These are phyloP conservation scores for Holcopasites calliopsidis DNA, from an alignment of 1,140 invertebrate genomes.

Conservation along the genomic window DNA sequence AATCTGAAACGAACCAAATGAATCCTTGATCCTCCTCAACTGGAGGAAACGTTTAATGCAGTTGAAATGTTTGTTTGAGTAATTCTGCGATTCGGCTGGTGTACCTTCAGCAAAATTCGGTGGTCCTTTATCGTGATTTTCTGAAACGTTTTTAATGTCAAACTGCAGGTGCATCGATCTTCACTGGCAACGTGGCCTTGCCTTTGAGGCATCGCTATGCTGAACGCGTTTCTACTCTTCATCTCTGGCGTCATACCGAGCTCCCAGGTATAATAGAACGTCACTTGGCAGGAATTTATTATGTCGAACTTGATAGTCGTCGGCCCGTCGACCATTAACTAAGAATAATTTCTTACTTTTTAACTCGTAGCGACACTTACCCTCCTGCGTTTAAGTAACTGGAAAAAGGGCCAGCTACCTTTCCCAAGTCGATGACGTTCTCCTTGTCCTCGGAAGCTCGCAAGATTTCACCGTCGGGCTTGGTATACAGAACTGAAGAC, in stretches of 20 bases:
- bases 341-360: not conserved
- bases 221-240: slow-evolving; percentile 50
- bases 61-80: not conserved
- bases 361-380: not conserved
- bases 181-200: slow-evolving; percentile 62
- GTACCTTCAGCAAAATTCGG: slow-evolving; percentile 63
- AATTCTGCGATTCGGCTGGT: not conserved
- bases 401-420: slow-evolving; percentile 56
- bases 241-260: slow-evolving; percentile 56
- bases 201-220: slow-evolving; percentile 49
- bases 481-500: slow-evolving; percentile 54
- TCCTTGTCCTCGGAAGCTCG: slow-evolving; percentile 59
- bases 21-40: too few species aligned
- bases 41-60: not conserved
- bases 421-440: slow-evolving; percentile 74
- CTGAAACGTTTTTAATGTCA: slow-evolving; percentile 43
- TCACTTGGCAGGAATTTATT: slow-evolving; percentile 69
- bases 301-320: slow-evolving; percentile 67
- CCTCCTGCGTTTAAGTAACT: not conserved
- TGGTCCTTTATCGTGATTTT: slow-evolving; percentile 59
- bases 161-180: slow-evolving; percentile 36
- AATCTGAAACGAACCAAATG: slow-evolving; percentile 70
- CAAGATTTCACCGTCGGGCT: slow-evolving; percentile 44
- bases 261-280: slow-evolving; percentile 74
- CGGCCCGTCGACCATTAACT: slow-evolving; percentile 61